Evolutionary conservation across 2,888 invertebrate genomes (phyloP).

Genomic region (Megalurothrips usitatus): DNA sequence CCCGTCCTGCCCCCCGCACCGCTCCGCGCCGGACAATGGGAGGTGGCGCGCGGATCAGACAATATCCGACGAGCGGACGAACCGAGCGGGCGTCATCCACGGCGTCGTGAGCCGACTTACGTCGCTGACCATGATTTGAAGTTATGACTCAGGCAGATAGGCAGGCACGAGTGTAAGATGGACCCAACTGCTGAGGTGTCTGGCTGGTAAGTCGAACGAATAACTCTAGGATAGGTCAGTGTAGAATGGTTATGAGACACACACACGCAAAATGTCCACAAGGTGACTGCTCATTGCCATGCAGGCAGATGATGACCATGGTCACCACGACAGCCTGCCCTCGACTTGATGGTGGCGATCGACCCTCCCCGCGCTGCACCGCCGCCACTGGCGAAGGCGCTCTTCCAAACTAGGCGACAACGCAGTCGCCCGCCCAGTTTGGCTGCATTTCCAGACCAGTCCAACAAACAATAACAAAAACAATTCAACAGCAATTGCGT

Average conservation of each 20-base stretch:
- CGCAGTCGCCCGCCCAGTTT: constrained; percentile 4
- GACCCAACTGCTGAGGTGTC: too few relatives aligned
- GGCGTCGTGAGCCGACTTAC: background rate
- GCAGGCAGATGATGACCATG: too few relatives aligned
- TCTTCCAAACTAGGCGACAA: background rate
- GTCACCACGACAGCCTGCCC: too few relatives aligned
- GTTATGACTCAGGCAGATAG: too few relatives aligned
- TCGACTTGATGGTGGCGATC: background rate
- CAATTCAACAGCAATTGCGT: constrained; percentile 12
- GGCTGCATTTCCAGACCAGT: background rate
- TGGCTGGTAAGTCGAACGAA: too few relatives aligned
- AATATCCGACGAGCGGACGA: background rate
- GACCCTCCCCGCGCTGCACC: background rate
- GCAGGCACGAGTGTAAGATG: too few relatives aligned
- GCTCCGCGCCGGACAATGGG: background rate
- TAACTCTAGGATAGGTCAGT: too few relatives aligned
- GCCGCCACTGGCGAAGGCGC: background rate
- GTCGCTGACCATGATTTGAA: too few relatives aligned
- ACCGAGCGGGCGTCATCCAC: too few relatives aligned
- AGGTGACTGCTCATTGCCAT: too few relatives aligned
- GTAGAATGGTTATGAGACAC: too few relatives aligned
- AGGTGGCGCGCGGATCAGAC: background rate
- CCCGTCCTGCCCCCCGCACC: background rate
- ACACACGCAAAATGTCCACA: too few relatives aligned
- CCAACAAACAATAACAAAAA: constrained; percentile 17